A percentile compares a stretch with the other conserved stretches of the same genome.
Evolutionary conservation across 2,797 vertebrate species (phyloP).

Genomic region (Hirundo rustica): DNA sequence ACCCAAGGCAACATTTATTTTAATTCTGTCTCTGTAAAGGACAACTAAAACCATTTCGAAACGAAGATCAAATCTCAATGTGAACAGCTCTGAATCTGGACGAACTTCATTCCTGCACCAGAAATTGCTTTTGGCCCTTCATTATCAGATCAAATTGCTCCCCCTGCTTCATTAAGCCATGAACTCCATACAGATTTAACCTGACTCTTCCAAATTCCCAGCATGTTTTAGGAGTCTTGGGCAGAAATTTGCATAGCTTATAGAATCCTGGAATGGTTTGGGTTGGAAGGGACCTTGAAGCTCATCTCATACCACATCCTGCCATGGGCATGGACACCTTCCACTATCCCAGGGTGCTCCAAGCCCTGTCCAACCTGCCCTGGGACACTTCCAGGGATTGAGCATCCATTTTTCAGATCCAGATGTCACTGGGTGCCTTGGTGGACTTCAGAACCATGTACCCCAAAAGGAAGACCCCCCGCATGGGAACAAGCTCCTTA

Average conservation of each 20-base stretch:
- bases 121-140: neutral
- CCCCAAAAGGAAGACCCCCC: neutral
- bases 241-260: neutral
- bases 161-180: neutral
- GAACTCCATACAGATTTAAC: neutral
- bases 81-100: neutral
- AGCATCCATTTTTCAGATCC: neutral
- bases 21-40: neutral
- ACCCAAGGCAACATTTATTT: neutral
- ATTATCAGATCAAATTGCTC: neutral
- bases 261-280: neutral
- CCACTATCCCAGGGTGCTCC: rapidly evolving
- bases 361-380: rapidly evolving
- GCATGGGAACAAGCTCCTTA: neutral
- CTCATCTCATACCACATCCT: neutral
- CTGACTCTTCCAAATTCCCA: neutral
- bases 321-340: neutral
- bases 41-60: neutral
- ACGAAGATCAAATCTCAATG: neutral
- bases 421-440: neutral
- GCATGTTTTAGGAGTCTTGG: neutral
- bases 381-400: neutral
- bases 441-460: rapidly evolving
- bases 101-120: neutral
- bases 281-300: neutral